A percentile compares a stretch with the other conserved stretches of the same genome.
Conservation (phyloP, 2,113 vertebrate genomes). For the Heptranchias perlo region DNA sequence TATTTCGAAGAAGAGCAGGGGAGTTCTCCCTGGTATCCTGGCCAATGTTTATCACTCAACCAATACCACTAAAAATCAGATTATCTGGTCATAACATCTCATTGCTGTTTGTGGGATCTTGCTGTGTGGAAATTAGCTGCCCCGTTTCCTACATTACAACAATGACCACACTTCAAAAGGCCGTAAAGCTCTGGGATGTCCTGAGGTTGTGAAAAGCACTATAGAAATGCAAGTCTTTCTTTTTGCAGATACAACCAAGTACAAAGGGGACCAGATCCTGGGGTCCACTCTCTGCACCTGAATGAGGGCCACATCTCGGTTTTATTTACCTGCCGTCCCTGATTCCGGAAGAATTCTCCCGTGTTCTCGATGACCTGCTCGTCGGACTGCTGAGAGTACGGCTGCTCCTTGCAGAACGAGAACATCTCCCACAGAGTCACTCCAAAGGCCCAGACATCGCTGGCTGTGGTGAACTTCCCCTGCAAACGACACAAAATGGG, state of each 20-base stretch:
- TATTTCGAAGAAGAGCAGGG: neutral
- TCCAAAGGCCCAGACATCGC: conserved; percentile 75
- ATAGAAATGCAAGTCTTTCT: neutral
- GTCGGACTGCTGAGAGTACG: conserved; percentile 72
- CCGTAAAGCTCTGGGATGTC: neutral
- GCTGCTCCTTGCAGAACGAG: conserved; percentile 76
- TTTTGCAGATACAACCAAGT: neutral
- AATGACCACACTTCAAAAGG: neutral
- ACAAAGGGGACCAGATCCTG: neutral
- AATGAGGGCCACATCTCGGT: no score
- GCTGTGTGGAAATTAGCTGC: neutral
- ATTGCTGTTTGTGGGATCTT: neutral
- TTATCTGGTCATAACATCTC: neutral
- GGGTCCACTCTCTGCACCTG: no score
- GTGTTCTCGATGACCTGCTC: conserved; percentile 80
- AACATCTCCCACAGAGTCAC: conserved; percentile 80
- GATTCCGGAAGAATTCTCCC: conserved; percentile 79
- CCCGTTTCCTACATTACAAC: neutral
- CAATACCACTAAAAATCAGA: neutral
- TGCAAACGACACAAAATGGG: conserved; percentile 41
- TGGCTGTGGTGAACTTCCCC: conserved; percentile 78
- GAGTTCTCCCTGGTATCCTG: neutral
- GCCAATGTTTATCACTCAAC: neutral
- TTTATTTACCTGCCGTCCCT: conserved; percentile 66
- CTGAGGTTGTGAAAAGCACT: neutral